phyloP scores from a whole-genome alignment of 2,797 vertebrate genomes.

The Rallus crepitans region DNA sequence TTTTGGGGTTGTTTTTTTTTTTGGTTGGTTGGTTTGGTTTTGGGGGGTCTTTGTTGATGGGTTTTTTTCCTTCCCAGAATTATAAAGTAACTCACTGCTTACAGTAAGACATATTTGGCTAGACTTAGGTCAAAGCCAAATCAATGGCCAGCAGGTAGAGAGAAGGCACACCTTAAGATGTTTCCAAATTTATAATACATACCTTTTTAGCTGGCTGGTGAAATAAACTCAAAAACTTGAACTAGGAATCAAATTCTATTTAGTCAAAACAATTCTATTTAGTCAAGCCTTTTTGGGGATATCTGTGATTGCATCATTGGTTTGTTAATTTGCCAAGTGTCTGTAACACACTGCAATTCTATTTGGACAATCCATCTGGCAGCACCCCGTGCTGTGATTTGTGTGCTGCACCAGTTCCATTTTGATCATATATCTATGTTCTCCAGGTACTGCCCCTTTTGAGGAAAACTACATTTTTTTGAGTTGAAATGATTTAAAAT shows the following conservation, averaged over 20 bases:
- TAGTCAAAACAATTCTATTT: background rate
- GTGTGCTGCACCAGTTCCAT: background rate
- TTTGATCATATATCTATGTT: background rate
- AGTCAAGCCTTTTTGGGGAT: background rate
- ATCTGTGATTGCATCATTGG: background rate
- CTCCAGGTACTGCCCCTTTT: background rate
- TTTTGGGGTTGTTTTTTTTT: background rate
- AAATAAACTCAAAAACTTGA: background rate
- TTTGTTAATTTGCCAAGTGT: background rate
- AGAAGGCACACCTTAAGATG: background rate
- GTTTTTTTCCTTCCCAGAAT: background rate
- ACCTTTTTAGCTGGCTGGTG: background rate
- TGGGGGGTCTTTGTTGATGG: background rate
- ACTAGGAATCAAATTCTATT: background rate
- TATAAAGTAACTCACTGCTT: background rate
- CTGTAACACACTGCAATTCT: background rate
- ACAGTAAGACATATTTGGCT: background rate
- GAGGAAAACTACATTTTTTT: background rate
- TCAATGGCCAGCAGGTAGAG: background rate
- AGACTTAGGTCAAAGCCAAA: background rate
- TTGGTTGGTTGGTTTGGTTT: too few species aligned
- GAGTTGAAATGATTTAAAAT: background rate
- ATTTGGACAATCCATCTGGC: background rate
- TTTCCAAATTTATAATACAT: background rate
- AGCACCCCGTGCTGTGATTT: background rate